Base-by-base conservation (phyloP, 1,140 invertebrate species). In the Orchesella cincta region DNA sequence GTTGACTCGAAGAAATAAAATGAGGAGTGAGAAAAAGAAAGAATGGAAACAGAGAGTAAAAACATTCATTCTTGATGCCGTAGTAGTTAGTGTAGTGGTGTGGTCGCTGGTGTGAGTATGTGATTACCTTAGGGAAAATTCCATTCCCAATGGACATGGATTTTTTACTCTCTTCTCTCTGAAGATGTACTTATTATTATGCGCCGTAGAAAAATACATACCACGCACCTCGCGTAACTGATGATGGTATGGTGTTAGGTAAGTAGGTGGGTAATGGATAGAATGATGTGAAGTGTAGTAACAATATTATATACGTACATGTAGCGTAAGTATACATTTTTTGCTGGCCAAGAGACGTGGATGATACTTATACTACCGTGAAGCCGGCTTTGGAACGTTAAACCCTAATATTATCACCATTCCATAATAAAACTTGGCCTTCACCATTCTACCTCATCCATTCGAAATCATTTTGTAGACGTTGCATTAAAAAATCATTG, bases 141-240 rank as follows among this genome's bases (percentile, higher is more conserved):
- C 39, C 39, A 46, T 46, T 46, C 39, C 39, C 39, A 46, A 46
- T 46, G 39, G 39, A 46, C 39, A 46, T 46, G 39, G 39, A 46
- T 46, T 46, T 46, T 46, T 46, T n/a, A n/a, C n/a, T n/a, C n/a
- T n/a, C n/a, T n/a, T n/a, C n/a, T n/a, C n/a, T n/a, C n/a, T n/a
- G n/a, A n/a, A n/a, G n/a, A n/a, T n/a, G n/a, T n/a, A n/a, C n/a
- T 46, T 46, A 46, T 46, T 46, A 46, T 46, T 46, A 46, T 46
- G 18, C 39, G n/a, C n/a, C n/a, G 5, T 46, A 46, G 5, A 46
- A 46, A 46, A 8, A 46, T 46, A 46, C 5, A 46, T 46, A 46
- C 5, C 5, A 46, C 18, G 39, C 39, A 46, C 39, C 39, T 46
- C 18, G 39, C 18, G 39, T n/a, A n/a, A n/a, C 39, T 46, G 39